These are phyloP conservation scores for Phalacrocorax pelagicus DNA, from an alignment of 2,113 vertebrate species.

Conservation along the genomic window DNA sequence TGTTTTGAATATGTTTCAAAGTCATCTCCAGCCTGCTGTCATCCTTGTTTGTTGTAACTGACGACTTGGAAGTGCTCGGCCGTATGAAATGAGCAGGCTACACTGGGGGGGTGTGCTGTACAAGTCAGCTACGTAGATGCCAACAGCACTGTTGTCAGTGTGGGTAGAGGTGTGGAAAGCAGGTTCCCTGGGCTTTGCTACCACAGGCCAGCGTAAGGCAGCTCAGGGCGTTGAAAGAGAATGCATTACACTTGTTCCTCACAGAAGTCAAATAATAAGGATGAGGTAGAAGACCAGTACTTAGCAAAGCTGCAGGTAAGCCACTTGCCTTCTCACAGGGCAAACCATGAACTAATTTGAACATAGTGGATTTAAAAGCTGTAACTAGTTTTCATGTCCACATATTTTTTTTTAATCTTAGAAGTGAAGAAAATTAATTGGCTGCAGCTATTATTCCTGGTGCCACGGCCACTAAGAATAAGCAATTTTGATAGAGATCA, in stretches of 20 bases:
- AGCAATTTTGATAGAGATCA: background rate
- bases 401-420: background rate
- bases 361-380: background rate
- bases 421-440: background rate
- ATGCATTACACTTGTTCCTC: background rate
- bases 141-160: background rate
- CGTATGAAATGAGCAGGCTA: background rate
- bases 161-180: background rate
- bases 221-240: background rate
- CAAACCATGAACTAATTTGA: background rate
- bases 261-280: background rate
- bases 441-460: background rate
- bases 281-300: background rate
- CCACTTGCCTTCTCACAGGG: background rate
- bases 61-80: background rate
- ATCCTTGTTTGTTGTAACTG: background rate
- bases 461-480: background rate
- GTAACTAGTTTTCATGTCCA: background rate
- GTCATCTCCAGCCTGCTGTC: background rate
- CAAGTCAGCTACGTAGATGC: rapidly evolving
- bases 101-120: background rate
- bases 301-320: background rate
- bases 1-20: background rate
- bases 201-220: rapidly evolving
- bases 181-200: background rate